Conservation (phyloP, 2,888 invertebrate species). For the Sphecodes monilicornis region DNA sequence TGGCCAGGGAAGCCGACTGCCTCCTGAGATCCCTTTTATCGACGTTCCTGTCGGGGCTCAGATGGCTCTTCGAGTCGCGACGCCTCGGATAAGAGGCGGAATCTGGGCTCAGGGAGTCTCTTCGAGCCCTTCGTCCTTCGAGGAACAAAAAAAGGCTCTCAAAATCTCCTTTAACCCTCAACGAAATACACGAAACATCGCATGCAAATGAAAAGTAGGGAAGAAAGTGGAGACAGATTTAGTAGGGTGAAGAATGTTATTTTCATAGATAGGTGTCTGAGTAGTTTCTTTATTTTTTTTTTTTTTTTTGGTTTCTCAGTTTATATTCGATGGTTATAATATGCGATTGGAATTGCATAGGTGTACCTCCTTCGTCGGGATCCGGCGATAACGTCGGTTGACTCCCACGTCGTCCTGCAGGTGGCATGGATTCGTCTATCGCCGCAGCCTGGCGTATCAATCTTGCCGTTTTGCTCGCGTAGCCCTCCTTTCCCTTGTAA, state of each 20-base stretch:
- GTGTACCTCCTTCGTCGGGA: conserved; percentile 86
- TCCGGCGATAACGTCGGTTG: conserved; percentile 94
- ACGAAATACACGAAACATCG: neutral
- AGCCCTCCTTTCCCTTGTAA: conserved; percentile 81
- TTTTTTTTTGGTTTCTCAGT: neutral
- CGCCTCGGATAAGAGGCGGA: conserved; percentile 90
- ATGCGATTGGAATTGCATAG: conserved; percentile 13
- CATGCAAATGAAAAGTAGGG: neutral
- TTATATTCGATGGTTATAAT: neutral
- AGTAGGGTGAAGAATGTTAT: conserved; percentile 10
- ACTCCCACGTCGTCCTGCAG: conserved; percentile 91
- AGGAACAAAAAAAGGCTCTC: neutral
- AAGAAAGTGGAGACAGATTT: conserved; percentile 10
- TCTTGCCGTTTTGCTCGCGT: conserved; percentile 86
- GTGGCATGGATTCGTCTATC: conserved; percentile 93
- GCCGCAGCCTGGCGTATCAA: conserved; percentile 95
- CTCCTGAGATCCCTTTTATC: conserved; percentile 91
- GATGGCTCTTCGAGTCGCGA: conserved; percentile 91
- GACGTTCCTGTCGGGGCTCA: conserved; percentile 91
- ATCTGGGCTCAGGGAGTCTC: conserved; percentile 96
- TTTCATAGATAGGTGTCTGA: neutral
- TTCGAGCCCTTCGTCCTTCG: conserved; percentile 89
- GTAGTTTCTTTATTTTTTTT: neutral
- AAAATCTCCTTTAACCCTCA: neutral
- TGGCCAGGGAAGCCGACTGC: conserved; percentile 92